Conservation (phyloP, 2,113 vertebrate species). For the Sylvicapra grimmia region DNA sequence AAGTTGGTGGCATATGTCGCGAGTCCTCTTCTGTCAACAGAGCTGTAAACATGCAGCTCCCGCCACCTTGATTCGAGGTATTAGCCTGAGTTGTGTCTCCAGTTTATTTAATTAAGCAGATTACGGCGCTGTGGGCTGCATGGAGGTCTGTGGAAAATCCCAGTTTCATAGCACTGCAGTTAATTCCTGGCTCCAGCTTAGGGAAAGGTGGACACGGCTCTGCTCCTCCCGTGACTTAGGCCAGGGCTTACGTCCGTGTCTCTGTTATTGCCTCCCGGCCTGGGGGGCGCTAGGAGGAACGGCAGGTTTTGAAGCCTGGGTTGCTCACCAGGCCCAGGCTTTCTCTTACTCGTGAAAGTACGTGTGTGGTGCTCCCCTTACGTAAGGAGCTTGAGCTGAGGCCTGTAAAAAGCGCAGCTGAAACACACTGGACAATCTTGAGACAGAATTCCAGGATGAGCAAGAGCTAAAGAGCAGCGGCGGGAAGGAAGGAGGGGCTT, state of each 20-base stretch:
- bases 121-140: background rate
- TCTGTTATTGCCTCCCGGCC: accelerated
- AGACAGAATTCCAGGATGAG: background rate
- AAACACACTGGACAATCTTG: accelerated
- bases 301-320: background rate
- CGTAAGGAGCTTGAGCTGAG: background rate
- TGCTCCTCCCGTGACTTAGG: accelerated
- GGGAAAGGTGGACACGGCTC: accelerated
- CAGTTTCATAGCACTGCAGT: background rate
- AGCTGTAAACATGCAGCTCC: background rate
- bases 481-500: background rate
- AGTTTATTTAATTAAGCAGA: slow-evolving; percentile 69
- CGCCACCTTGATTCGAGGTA: slow-evolving; percentile 7
- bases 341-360: accelerated
- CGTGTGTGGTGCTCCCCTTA: background rate
- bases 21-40: slow-evolving; percentile 5
- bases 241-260: accelerated
- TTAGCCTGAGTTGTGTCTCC: slow-evolving; percentile 58
- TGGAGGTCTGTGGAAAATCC: background rate
- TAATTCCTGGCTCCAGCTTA: background rate
- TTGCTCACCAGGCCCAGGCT: background rate
- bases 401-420: too few species aligned
- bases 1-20: background rate
- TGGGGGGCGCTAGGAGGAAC: background rate
- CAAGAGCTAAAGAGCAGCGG: accelerated